Evolutionary conservation across 2,113 vertebrate genomes (phyloP).

Genomic region (Catagonus wagneri): DNA sequence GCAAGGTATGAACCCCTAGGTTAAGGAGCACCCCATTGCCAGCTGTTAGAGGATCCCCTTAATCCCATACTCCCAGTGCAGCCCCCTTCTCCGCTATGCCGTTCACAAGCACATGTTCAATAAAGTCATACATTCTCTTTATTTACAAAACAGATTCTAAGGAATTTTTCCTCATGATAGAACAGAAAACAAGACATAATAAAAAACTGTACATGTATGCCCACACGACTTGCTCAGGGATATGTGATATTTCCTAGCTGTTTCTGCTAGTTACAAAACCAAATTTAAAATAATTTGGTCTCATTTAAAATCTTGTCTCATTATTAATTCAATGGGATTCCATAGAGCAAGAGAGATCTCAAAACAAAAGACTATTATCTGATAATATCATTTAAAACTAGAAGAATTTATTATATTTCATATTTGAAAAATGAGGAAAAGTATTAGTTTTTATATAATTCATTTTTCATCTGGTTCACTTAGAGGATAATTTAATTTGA

Average conservation of each 20-base stretch:
- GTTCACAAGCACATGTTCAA: not conserved
- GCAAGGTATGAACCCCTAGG: fast-evolving
- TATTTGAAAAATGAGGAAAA: slow-evolving; percentile 50
- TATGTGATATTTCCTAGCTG: not conserved
- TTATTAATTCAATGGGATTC: not conserved
- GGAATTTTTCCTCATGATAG: not conserved
- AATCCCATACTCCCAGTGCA: not conserved
- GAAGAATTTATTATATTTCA: not conserved
- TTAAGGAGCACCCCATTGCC: not conserved
- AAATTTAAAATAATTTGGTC: no score
- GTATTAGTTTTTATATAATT: slow-evolving; percentile 68
- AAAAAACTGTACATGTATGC: not conserved
- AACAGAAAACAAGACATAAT: not conserved
- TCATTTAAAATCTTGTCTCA: not conserved
- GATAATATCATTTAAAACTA: slow-evolving; percentile 27
- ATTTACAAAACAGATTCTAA: not conserved
- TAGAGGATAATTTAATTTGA: slow-evolving; percentile 67
- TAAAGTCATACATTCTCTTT: not conserved
- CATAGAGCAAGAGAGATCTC: not conserved
- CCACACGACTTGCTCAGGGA: not conserved
- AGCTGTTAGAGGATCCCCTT: not conserved
- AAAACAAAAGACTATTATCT: not conserved
- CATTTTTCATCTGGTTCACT: slow-evolving; percentile 65
- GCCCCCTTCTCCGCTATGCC: fast-evolving
- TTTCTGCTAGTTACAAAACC: not conserved